phyloP scores from a whole-genome alignment of 92 coral and sea anemone genomes.

The Zoanthus sociatus region DNA sequence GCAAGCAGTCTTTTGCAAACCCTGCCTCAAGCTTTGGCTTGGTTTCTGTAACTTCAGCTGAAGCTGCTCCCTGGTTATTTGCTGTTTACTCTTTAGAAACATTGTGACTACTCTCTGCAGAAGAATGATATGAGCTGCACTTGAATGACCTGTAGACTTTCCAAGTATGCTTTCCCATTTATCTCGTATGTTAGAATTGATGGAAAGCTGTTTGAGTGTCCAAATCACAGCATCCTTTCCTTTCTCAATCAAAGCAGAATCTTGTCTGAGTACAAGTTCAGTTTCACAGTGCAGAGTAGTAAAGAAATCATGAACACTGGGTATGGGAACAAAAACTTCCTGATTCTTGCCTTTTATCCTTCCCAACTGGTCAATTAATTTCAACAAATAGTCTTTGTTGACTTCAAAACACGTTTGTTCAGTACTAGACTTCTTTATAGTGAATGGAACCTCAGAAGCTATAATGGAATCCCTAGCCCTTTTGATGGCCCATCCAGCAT shows the following conservation, averaged over 20 bases:
- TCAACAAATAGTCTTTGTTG: conserved; percentile 40
- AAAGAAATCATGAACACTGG: conserved; percentile 44
- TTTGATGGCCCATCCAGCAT: conserved; percentile 51
- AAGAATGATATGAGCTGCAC: conserved; percentile 42
- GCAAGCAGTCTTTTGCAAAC: conserved; percentile 13
- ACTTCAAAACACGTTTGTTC: conserved; percentile 38
- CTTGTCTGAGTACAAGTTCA: conserved; percentile 26
- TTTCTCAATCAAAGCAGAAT: too few relatives aligned
- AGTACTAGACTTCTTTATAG: conserved; percentile 7
- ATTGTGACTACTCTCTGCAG: conserved; percentile 40
- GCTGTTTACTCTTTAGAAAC: conserved; percentile 56
- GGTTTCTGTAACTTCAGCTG: conserved; percentile 50
- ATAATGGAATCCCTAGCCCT: conserved; percentile 43
- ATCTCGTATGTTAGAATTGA: conserved; percentile 21
- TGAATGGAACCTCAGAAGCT: conserved; percentile 1
- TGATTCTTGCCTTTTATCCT: conserved; percentile 52
- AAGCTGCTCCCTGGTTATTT: conserved; percentile 55
- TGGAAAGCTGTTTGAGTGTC: conserved; percentile 53
- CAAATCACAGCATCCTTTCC: conserved; percentile 40
- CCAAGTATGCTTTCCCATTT: conserved; percentile 39
- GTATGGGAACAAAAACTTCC: conserved; percentile 44
- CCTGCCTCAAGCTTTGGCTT: conserved; percentile 50
- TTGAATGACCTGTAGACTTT: conserved; percentile 44
- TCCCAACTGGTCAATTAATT: conserved; percentile 18
- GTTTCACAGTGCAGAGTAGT: conserved; percentile 18